phyloP scores from a whole-genome alignment of 2,113 vertebrate genomes.

The Ranitomeya variabilis region DNA sequence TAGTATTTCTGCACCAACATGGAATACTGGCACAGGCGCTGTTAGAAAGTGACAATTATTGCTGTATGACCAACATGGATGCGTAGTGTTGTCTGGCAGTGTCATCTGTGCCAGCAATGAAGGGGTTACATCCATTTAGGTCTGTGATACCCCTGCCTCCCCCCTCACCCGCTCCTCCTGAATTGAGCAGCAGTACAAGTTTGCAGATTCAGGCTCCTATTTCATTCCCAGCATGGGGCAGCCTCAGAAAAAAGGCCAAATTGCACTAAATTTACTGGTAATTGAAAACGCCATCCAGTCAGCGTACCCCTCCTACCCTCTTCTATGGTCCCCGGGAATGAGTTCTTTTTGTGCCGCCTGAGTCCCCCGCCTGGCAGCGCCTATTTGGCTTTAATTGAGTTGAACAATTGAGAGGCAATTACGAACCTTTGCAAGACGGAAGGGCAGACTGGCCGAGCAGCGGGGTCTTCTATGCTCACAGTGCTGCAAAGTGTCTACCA shows the following conservation, averaged over 20 bases:
- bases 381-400: slow-evolving; percentile 57
- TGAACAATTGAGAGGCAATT: slow-evolving; percentile 58
- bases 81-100: neutral
- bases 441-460: slow-evolving; percentile 29
- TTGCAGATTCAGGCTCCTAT: slow-evolving; percentile 54
- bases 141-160: slow-evolving; percentile 30
- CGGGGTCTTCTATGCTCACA: slow-evolving; percentile 20
- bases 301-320: slow-evolving; percentile 31
- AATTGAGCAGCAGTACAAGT: slow-evolving; percentile 33
- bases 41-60: neutral
- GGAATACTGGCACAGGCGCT: too few relatives aligned
- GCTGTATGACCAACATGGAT: neutral
- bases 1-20: too few relatives aligned
- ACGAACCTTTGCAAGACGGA: slow-evolving; percentile 45
- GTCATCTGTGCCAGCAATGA: slow-evolving; percentile 13
- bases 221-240: slow-evolving; percentile 56
- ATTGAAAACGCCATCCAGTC: slow-evolving; percentile 56
- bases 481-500: slow-evolving; percentile 38
- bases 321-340: slow-evolving; percentile 32
- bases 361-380: slow-evolving; percentile 40
- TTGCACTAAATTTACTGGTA: slow-evolving; percentile 58
- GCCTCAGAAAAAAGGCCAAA: slow-evolving; percentile 56
- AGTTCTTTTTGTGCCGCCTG: slow-evolving; percentile 39
- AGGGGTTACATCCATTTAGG: slow-evolving; percentile 41
- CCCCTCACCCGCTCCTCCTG: slow-evolving; percentile 14